phyloP scores from a whole-genome alignment of 2,797 vertebrate species.

The Rhyacichthys aspro region DNA sequence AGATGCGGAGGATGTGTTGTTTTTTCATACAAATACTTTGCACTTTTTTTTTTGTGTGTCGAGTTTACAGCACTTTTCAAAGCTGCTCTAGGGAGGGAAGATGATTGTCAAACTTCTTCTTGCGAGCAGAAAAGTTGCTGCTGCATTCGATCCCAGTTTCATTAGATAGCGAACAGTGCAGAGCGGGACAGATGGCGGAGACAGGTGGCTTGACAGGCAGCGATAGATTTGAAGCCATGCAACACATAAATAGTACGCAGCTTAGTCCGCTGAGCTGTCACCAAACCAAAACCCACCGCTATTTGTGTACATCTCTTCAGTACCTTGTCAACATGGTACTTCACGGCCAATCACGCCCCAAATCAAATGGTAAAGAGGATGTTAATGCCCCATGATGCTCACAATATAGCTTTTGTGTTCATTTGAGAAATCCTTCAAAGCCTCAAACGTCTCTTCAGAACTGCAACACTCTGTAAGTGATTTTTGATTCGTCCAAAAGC shows the following conservation, averaged over 20 bases:
- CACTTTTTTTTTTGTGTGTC: slow-evolving; percentile 4
- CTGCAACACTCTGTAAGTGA: slow-evolving; percentile 13
- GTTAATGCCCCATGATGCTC: not conserved
- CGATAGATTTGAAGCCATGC: slow-evolving; percentile 33
- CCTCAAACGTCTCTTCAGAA: slow-evolving; percentile 2
- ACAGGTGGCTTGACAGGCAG: slow-evolving; percentile 50
- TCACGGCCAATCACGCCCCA: slow-evolving; percentile 33
- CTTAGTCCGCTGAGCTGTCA: slow-evolving; percentile 31
- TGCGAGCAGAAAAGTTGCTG: slow-evolving; percentile 25
- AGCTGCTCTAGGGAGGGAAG: not conserved
- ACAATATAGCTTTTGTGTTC: not conserved
- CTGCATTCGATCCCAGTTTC: slow-evolving; percentile 21
- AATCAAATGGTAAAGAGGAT: slow-evolving; percentile 29
- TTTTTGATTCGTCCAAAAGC: not conserved
- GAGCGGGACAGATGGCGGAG: slow-evolving; percentile 47
- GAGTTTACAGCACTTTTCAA: slow-evolving; percentile 13
- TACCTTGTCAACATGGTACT: slow-evolving; percentile 16
- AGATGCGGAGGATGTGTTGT: slow-evolving; percentile 10
- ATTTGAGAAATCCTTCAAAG: not conserved
- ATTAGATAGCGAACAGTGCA: slow-evolving; percentile 25
- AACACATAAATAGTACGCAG: slow-evolving; percentile 23
- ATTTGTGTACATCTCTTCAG: slow-evolving; percentile 11
- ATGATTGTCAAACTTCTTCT: slow-evolving; percentile 20
- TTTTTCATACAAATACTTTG: slow-evolving; percentile 22
- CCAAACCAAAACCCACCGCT: slow-evolving; percentile 15